Base-by-base conservation (phyloP, 1,140 invertebrate genomes). In the Fopius arisanus region DNA sequence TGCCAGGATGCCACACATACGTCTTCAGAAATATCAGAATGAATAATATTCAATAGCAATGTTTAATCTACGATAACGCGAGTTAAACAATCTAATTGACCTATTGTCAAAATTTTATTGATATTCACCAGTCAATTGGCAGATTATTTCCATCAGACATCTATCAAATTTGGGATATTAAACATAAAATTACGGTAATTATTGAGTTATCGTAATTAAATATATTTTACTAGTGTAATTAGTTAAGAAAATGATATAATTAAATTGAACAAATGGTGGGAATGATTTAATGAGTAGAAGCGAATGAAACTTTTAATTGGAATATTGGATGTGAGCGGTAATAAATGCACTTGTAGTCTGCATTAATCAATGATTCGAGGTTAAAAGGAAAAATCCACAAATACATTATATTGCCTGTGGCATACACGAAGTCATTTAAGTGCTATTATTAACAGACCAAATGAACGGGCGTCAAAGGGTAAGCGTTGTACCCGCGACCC, bases 391-490 rank as follows among this genome's bases (percentile, higher is more conserved):
- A n/a, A 19, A 19, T 19, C 16, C 43, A 48, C 16, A 48, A 59
- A 59, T 26, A 26, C 54, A 26, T 23, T 59, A 26, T 28, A 59
- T 59, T 23, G 54, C 54, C 10, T 19, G 4, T 6, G 43, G 14
- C 43, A 21, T 51, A 10, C 16, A 37, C 40, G 59, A 72, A 72
- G 51, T 72, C 70, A 72, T 62, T 72, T 62, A 72, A 72, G 40
- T 72, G 70, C 59, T 48, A 62, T 70, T 72, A 72, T 66, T 72
- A 43, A 26, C 3, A 21, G 59, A 29, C 68, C 66, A 73, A 73
- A 68, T 73, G 66, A 73, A 73, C 67, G 31, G 66, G 72, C 72
- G 65, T 73, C 66, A 73, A 73, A 73, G 72, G 72, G 72, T 73
- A 68, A 67, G 31, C 66, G 43, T 14, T 33, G 16, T 28, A 26